Conservation (phyloP, 2,113 vertebrate species). For the Euleptes europaea region DNA sequence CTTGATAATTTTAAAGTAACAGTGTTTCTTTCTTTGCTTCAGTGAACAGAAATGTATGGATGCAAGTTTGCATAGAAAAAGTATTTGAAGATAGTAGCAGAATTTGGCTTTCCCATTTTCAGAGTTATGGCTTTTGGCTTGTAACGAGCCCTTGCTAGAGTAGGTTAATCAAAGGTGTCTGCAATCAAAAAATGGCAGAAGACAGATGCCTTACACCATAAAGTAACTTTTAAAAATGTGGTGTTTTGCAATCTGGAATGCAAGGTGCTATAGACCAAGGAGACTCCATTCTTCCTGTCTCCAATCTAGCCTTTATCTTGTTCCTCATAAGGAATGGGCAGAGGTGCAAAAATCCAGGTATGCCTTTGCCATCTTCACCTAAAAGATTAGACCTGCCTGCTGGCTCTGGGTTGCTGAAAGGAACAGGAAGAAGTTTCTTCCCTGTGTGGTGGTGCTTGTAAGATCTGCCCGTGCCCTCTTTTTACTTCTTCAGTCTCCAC, state of each 20-base stretch:
- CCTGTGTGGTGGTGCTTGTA: background rate
- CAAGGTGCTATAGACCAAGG: background rate
- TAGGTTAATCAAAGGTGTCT: background rate
- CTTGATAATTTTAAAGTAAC: background rate
- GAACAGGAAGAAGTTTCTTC: background rate
- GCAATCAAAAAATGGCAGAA: background rate
- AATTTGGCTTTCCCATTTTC: background rate
- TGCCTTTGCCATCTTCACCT: background rate
- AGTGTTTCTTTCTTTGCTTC: background rate
- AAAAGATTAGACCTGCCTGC: too few relatives aligned
- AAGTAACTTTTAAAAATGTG: background rate
- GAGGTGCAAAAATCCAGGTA: background rate
- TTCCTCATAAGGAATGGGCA: too few relatives aligned
- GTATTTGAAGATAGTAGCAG: background rate
- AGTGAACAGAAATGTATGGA: background rate
- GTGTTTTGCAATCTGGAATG: background rate
- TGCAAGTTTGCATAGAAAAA: background rate
- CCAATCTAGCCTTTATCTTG: background rate
- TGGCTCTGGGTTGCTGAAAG: background rate
- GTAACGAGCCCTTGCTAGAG: background rate
- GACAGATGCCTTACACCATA: too few relatives aligned
- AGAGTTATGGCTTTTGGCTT: background rate
- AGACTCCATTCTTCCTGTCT: background rate
- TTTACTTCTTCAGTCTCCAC: background rate
- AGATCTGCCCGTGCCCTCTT: background rate